Evolutionary conservation across 2,888 invertebrate species (phyloP).

Genomic region (Linnaemya vulpina): DNA sequence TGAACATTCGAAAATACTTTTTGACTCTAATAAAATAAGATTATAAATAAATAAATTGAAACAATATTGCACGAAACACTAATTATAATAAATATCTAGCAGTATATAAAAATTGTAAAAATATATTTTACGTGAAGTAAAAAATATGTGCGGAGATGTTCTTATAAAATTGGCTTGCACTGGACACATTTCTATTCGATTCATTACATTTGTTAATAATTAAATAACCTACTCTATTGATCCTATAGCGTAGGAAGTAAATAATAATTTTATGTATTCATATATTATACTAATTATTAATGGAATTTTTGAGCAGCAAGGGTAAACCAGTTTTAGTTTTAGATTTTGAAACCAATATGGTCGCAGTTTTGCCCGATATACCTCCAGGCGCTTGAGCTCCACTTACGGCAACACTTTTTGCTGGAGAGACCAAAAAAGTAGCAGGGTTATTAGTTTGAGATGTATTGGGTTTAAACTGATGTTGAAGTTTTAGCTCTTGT

Average conservation of each 20-base stretch:
- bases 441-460: slow-evolving; percentile 64
- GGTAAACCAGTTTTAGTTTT: slow-evolving; percentile 84
- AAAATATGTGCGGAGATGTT: slow-evolving; percentile 58
- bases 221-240: slow-evolving; percentile 36
- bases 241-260: slow-evolving; percentile 32
- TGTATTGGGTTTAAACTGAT: slow-evolving; percentile 69
- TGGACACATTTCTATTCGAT: slow-evolving; percentile 40
- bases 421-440: slow-evolving; percentile 66
- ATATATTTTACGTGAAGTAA: slow-evolving; percentile 40
- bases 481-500: slow-evolving; percentile 76
- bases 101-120: slow-evolving; percentile 43
- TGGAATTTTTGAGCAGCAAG: slow-evolving; percentile 83
- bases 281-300: slow-evolving; percentile 79
- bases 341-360: slow-evolving; percentile 83
- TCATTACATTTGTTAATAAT: slow-evolving; percentile 46
- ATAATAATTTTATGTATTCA: slow-evolving; percentile 18
- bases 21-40: slow-evolving; percentile 32
- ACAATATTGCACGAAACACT: slow-evolving; percentile 69
- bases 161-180: slow-evolving; percentile 57
- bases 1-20: slow-evolving; percentile 48
- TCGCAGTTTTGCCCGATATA: slow-evolving; percentile 81
- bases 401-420: slow-evolving; percentile 17
- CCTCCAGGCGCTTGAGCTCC: slow-evolving; percentile 62
- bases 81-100: slow-evolving; percentile 66
- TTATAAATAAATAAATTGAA: slow-evolving; percentile 26